Conservation (phyloP, 2,888 invertebrate species). For the Drosophila phalerata region DNA sequence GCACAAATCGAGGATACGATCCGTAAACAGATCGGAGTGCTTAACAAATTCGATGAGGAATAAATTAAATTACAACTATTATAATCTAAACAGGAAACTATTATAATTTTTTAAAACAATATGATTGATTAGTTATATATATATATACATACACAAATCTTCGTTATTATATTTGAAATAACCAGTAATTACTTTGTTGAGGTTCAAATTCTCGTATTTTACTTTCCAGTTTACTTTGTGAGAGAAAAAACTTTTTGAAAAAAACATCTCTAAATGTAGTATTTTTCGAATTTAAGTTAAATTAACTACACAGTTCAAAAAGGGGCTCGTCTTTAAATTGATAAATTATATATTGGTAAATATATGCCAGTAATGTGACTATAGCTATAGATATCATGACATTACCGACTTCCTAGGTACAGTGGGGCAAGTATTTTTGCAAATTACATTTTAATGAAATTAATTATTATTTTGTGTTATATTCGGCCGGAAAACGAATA, state of each 20-base stretch:
- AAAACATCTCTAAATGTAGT: no score
- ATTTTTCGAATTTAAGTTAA: no score
- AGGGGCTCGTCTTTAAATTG: conserved; percentile 26
- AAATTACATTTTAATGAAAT: background rate
- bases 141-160: no score
- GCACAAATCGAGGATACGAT: conserved; percentile 91
- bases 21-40: conserved; percentile 87
- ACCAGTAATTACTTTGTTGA: no score
- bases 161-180: no score
- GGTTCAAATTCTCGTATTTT: no score
- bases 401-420: background rate
- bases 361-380: conserved; percentile 1
- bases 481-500: no score
- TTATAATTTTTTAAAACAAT: background rate
- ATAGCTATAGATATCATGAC: background rate
- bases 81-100: conserved; percentile 2
- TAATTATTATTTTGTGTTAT: background rate
- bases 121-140: background rate
- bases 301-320: background rate
- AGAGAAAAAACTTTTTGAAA: no score
- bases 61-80: conserved; percentile 18
- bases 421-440: background rate
- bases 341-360: conserved; percentile 13
- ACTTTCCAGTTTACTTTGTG: no score
- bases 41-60: conserved; percentile 68